Percentiles rank a stretch among this genome's conserved stretches.
phyloP scores from a whole-genome alignment of 53 echinoderm and acorn worm species.

The Apostichopus leukothele region DNA sequence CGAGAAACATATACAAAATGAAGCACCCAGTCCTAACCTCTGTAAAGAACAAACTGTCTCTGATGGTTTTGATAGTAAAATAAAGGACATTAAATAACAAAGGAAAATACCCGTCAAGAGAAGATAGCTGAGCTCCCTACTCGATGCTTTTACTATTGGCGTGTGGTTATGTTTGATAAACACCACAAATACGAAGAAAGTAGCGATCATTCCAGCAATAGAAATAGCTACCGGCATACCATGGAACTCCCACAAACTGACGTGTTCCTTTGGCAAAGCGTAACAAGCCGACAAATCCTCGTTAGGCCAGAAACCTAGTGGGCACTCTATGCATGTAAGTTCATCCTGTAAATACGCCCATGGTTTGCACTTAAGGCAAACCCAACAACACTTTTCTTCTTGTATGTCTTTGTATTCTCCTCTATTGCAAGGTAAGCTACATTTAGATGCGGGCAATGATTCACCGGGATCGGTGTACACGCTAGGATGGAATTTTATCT shows the following conservation, averaged over 20 bases:
- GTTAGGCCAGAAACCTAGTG: slow-evolving; percentile 73
- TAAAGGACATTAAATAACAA: slow-evolving; percentile 88
- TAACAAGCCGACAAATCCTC: slow-evolving; percentile 79
- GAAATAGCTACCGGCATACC: slow-evolving; percentile 61
- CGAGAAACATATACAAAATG: slow-evolving; percentile 89
- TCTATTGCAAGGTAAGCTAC: slow-evolving; percentile 83
- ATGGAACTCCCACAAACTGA: slow-evolving; percentile 47
- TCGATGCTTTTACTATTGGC: slow-evolving; percentile 90
- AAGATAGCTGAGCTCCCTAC: slow-evolving; percentile 92
- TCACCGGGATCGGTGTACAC: slow-evolving; percentile 23
- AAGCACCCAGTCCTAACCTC: slow-evolving; percentile 79
- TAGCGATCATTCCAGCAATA: slow-evolving; percentile 68
- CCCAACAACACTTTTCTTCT: slow-evolving; percentile 94
- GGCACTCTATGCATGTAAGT: slow-evolving; percentile 73
- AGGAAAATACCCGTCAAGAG: slow-evolving; percentile 72
- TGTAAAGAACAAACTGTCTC: slow-evolving; percentile 71
- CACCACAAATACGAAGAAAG: slow-evolving; percentile 67
- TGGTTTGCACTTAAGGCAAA: slow-evolving; percentile 73
- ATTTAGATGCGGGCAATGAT: slow-evolving; percentile 71
- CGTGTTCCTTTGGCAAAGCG: slow-evolving; percentile 66
- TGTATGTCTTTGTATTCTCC: slow-evolving; percentile 80
- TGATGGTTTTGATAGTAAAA: slow-evolving; percentile 77
- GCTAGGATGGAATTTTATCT: slow-evolving; percentile 67
- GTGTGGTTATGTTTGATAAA: slow-evolving; percentile 87
- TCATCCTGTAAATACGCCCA: slow-evolving; percentile 86